Conservation (phyloP, 2,113 vertebrate genomes). For the Podarcis muralis region DNA sequence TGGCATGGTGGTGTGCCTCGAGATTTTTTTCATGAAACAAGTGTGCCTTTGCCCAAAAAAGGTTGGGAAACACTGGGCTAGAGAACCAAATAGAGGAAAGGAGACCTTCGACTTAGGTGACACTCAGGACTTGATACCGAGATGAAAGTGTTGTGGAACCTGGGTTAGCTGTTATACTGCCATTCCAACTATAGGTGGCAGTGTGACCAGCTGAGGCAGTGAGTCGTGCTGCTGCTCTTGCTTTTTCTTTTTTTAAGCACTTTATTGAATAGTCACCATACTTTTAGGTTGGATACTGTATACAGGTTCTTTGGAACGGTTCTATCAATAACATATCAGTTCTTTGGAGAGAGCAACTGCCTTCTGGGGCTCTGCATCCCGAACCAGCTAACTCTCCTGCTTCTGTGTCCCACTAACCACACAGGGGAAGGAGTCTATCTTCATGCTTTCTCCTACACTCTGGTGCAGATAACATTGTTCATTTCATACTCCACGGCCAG, state of each 20-base stretch:
- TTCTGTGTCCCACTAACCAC: conserved; percentile 55
- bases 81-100: too few relatives aligned
- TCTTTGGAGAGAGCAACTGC: conserved; percentile 31
- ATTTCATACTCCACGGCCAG: conserved; percentile 82
- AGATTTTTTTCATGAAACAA: too few relatives aligned
- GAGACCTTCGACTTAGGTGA: too few relatives aligned
- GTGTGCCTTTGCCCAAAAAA: too few relatives aligned
- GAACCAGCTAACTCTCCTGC: conserved; percentile 4
- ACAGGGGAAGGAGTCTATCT: neutral
- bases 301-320: neutral
- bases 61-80: too few relatives aligned
- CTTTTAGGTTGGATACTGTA: neutral
- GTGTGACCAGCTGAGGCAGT: too few relatives aligned
- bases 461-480: conserved; percentile 84
- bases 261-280: conserved; percentile 65
- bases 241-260: neutral
- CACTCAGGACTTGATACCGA: too few relatives aligned
- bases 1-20: too few relatives aligned
- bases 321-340: conserved; percentile 32
- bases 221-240: too few relatives aligned
- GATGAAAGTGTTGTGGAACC: too few relatives aligned
- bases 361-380: conserved; percentile 7
- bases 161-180: too few relatives aligned
- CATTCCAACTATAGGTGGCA: too few relatives aligned
- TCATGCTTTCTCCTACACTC: conserved; percentile 87